A percentile compares a stretch with the other conserved stretches of the same genome.
These are phyloP conservation scores for Diarsia rubi DNA, from an alignment of 2,888 invertebrate species.

Conservation along the genomic window DNA sequence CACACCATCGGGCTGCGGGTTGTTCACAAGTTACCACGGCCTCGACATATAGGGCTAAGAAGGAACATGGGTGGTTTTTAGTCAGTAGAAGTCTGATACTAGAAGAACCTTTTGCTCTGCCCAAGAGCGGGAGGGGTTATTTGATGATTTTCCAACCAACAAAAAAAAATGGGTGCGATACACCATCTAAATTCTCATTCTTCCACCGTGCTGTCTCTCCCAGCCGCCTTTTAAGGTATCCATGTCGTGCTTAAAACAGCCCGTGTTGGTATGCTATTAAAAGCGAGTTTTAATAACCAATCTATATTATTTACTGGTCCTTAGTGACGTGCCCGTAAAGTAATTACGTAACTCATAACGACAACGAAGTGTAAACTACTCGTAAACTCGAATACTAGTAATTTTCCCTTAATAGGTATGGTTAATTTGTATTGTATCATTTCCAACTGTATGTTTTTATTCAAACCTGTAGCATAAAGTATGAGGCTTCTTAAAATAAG, in stretches of 20 bases:
- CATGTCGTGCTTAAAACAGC: background rate
- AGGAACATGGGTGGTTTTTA: too few relatives aligned
- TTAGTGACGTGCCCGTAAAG: background rate
- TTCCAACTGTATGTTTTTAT: background rate
- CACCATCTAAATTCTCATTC: background rate
- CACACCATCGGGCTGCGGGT: too few relatives aligned
- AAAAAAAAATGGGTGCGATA: too few relatives aligned
- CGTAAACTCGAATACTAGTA: background rate
- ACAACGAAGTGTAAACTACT: background rate
- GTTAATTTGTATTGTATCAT: background rate
- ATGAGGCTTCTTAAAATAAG: background rate
- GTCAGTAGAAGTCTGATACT: too few relatives aligned
- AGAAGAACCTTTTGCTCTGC: too few relatives aligned
- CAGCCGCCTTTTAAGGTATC: background rate
- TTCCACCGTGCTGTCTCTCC: too few relatives aligned
- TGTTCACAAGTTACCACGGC: too few relatives aligned
- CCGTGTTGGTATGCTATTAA: background rate
- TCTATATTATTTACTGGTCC: background rate
- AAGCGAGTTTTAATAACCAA: background rate
- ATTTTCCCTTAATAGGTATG: background rate
- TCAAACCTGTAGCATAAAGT: background rate
- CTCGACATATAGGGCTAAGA: too few relatives aligned
- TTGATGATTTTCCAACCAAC: too few relatives aligned
- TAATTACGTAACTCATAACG: background rate
- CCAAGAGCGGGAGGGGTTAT: too few relatives aligned